Evolutionary conservation across 2,888 invertebrate species (phyloP), one percentile per base, ranked within the genome.

Genomic region (Nephrocerus scutellatus): DNA sequence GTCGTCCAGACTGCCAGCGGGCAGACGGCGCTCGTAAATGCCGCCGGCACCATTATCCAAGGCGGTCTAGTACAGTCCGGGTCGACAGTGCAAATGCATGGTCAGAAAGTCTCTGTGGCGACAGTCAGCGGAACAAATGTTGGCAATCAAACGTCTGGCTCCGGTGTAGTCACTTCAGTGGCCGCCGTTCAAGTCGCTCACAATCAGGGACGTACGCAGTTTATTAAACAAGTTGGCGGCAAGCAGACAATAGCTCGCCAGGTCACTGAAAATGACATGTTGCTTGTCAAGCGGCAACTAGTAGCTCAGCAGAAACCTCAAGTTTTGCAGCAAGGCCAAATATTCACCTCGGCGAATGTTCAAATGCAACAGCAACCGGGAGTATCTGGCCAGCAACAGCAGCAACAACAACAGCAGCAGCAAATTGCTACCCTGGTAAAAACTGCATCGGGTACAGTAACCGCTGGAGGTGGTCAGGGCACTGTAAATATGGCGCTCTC

Each of bases 251-350:
- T 73, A 3, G 60, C 71, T 2, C 66, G 74, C 1, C 70, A 74
- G 32, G 70, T 77, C 16, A 72, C 74, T 0, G 77, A 77, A 24
- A 69, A 70, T 3, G 79, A 80, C 52, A 73, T 80, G 71, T 40
- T 76, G 4, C 51, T 79, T 30, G 64, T 79, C 2, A 77, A 77
- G 49, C 70, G 76, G 4, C 75, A 75, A 40, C 60, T 70, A 12
- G 59, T 66, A 21, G 55, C 60, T 2, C 59, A 59, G 19, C 68
- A 59, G 39, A 71, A 71, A 43, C 63, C 67, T 0, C 69, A 71
- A 30, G 68, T 71, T 18, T 66, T 70, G 44, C 68, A 72, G 0
- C 69, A 71, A 9, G 70, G 71, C 1, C 77, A 77, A 54, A 68
- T 80, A 6, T 72, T 77, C 29, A 72, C 82, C 0, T 57, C 62